These are phyloP conservation scores for Caranx ignobilis DNA, from an alignment of 2,113 vertebrate genomes.

Conservation along the genomic window DNA sequence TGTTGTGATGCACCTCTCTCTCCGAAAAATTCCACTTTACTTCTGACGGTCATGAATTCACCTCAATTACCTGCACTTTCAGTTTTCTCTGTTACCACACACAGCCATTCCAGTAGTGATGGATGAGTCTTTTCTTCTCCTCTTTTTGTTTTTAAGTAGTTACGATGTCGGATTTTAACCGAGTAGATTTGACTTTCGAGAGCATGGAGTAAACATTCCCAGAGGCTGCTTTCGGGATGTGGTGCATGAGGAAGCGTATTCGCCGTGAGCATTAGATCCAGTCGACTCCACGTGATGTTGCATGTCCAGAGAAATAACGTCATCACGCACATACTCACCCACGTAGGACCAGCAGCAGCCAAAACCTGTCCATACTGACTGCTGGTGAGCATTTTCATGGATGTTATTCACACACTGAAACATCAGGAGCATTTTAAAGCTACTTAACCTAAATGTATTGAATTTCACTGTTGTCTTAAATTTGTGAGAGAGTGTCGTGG, in stretches of 20 bases:
- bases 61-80: background rate
- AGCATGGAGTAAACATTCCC: slow-evolving; percentile 36
- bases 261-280: slow-evolving; percentile 31
- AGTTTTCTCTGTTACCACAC: background rate
- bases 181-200: slow-evolving; percentile 22
- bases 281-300: slow-evolving; percentile 49
- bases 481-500: slow-evolving; percentile 73
- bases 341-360: slow-evolving; percentile 17
- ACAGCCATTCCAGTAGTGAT: slow-evolving; percentile 36
- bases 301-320: slow-evolving; percentile 58
- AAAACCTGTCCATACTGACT: slow-evolving; percentile 24
- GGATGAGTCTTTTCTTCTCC: slow-evolving; percentile 7
- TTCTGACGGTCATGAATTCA: slow-evolving; percentile 3
- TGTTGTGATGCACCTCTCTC: slow-evolving; percentile 36
- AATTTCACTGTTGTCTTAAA: slow-evolving; percentile 77
- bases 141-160: background rate
- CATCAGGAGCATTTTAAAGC: slow-evolving; percentile 44
- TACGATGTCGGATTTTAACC: slow-evolving; percentile 1
- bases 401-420: slow-evolving; percentile 28
- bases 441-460: slow-evolving; percentile 72
- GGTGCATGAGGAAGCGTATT: slow-evolving; percentile 65
- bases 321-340: background rate
- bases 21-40: background rate
- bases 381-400: slow-evolving; percentile 32
- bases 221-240: slow-evolving; percentile 22